Evolutionary conservation across 2,113 vertebrate genomes (phyloP).

Genomic region (Psittacus erithacus): DNA sequence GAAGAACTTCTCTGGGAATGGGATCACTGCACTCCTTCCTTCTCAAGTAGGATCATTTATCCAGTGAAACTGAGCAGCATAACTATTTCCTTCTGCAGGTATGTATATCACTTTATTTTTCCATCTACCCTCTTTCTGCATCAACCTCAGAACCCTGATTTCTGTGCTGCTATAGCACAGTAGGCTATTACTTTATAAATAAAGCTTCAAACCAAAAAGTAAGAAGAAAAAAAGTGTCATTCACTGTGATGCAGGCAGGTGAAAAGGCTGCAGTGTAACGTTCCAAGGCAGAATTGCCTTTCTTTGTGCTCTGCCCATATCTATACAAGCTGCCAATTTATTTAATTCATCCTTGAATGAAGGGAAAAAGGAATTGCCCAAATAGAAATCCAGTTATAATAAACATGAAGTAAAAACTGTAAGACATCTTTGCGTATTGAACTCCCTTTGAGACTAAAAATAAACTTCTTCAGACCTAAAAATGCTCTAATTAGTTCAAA

Average conservation of each 20-base stretch:
- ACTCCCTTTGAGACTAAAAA: constrained; percentile 10
- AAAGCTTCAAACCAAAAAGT: constrained; percentile 15
- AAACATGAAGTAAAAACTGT: constrained; percentile 2
- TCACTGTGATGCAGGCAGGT: background rate
- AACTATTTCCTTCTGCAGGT: background rate
- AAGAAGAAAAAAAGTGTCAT: background rate
- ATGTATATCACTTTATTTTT: background rate
- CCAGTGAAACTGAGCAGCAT: background rate
- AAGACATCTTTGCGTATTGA: background rate
- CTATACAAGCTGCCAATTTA: constrained; percentile 24
- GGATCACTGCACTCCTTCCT: background rate
- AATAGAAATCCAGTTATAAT: background rate
- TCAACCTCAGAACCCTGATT: background rate
- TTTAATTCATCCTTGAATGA: background rate
- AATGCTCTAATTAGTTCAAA: constrained; percentile 12
- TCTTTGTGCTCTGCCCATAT: background rate
- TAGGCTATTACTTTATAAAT: constrained; percentile 19
- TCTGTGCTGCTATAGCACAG: background rate
- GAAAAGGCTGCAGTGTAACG: background rate
- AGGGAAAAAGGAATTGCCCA: constrained; percentile 16
- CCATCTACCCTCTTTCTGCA: background rate
- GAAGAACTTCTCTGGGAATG: background rate
- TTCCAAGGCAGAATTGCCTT: constrained; percentile 22
- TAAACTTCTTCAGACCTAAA: constrained; percentile 8
- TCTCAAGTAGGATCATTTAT: background rate